phyloP scores from a whole-genome alignment of 2,113 vertebrate genomes.

The Odontophorus gujanensis region DNA sequence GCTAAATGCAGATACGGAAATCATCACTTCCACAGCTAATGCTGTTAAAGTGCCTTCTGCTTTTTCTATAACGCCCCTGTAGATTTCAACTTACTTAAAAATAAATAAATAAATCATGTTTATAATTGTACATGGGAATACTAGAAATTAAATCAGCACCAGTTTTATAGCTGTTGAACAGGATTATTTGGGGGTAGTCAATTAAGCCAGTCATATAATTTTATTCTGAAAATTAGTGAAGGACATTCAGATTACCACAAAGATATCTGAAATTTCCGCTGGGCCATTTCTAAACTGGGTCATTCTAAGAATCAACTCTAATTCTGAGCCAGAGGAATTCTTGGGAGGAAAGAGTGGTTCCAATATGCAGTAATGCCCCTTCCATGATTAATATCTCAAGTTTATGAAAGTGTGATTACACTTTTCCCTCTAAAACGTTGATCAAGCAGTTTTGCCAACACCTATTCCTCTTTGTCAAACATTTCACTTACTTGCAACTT shows the following conservation, averaged over 20 bases:
- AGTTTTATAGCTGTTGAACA: neutral
- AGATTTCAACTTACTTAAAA: neutral
- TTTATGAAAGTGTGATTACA: neutral
- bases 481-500: neutral
- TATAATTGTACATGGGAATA: too few species aligned
- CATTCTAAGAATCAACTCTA: neutral
- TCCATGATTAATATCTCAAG: neutral
- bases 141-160: neutral
- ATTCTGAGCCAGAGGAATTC: neutral
- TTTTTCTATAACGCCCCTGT: neutral
- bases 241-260: neutral
- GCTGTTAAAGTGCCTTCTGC: neutral
- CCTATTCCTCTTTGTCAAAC: neutral
- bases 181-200: neutral
- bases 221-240: neutral
- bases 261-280: neutral
- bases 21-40: neutral
- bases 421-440: conserved; percentile 20
- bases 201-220: neutral
- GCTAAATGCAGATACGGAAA: neutral
- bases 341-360: neutral
- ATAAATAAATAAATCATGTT: too few species aligned
- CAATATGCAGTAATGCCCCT: neutral
- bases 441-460: neutral
- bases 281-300: neutral